Percentiles rank a stretch among this genome's conserved stretches.
phyloP scores from a whole-genome alignment of 2,113 vertebrate genomes.

The Prunella himalayana region DNA sequence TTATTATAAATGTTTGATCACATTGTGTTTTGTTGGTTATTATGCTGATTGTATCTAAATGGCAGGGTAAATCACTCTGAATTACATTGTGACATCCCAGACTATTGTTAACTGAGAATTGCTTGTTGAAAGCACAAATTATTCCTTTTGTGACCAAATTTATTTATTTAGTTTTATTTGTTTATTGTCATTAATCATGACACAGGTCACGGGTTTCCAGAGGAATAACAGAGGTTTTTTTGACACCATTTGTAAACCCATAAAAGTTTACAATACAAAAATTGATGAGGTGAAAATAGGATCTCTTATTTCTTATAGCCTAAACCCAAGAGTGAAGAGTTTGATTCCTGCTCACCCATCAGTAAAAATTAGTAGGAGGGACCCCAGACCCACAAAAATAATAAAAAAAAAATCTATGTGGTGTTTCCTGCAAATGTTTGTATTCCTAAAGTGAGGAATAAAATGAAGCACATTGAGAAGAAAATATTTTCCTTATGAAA shows the following conservation, averaged over 20 bases:
- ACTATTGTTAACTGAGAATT: not conserved
- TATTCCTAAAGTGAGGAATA: not conserved
- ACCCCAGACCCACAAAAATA: not conserved
- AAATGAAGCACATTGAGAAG: not conserved
- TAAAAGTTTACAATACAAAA: not conserved
- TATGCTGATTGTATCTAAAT: not conserved
- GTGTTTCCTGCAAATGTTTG: not conserved
- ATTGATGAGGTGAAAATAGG: not conserved
- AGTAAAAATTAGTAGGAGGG: not conserved
- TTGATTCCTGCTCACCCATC: not conserved
- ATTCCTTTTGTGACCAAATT: not conserved
- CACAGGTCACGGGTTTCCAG: not conserved
- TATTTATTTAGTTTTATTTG: not conserved
- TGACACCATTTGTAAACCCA: not conserved
- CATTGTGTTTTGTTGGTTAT: not conserved
- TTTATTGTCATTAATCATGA: too few species aligned
- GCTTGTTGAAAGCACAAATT: not conserved
- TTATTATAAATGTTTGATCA: not conserved
- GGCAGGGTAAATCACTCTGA: not conserved
- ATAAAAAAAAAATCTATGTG: not conserved
- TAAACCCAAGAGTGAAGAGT: not conserved
- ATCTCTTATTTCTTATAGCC: not conserved
- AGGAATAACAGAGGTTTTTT: not conserved
- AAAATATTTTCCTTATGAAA: not conserved
- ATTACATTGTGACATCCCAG: not conserved